These are phyloP conservation scores for Calcarius ornatus DNA, from an alignment of 2,113 vertebrate species.

Conservation along the genomic window DNA sequence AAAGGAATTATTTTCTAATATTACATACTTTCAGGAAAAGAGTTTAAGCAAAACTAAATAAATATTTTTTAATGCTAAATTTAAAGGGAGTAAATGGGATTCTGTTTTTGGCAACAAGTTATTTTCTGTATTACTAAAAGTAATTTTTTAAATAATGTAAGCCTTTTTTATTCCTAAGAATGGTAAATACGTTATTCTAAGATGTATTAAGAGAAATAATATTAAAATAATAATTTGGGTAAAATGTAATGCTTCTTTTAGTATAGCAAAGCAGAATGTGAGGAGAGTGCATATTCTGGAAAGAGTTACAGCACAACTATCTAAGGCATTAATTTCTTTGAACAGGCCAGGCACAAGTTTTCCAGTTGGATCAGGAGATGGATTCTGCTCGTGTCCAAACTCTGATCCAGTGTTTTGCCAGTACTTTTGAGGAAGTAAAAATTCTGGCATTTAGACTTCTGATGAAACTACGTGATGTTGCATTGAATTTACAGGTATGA, in stretches of 20 bases:
- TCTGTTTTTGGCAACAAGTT: background rate
- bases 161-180: background rate
- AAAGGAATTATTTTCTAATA: background rate
- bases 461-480: conserved; percentile 77
- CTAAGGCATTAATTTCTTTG: background rate
- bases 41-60: background rate
- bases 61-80: background rate
- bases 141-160: background rate
- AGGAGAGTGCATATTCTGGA: background rate
- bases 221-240: background rate
- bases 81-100: background rate
- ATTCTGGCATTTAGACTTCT: conserved; percentile 82
- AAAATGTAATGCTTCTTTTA: background rate
- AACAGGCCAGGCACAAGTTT: conserved; percentile 67
- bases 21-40: background rate
- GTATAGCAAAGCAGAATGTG: background rate
- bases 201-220: background rate
- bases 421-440: conserved; percentile 95
- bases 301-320: background rate
- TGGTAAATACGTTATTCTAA: background rate
- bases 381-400: conserved; percentile 74
- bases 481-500: conserved; percentile 82
- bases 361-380: conserved; percentile 80
- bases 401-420: conserved; percentile 85
- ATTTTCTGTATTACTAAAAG: background rate